Evolutionary conservation across 2,113 vertebrate genomes (phyloP).

Genomic region (Martes martes): DNA sequence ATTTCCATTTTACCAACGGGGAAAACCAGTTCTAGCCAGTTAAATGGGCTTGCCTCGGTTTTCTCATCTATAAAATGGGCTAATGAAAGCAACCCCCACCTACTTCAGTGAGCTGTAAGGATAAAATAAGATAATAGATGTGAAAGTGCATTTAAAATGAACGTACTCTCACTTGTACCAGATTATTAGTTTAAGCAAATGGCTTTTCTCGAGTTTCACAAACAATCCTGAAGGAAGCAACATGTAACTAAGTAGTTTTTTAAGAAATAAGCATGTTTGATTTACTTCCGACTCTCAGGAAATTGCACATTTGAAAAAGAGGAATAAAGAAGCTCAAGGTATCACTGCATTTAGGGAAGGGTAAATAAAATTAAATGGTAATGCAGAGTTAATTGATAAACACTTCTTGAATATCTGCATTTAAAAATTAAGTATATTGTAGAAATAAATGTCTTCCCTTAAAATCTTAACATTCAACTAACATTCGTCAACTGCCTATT

Average conservation of each 20-base stretch:
- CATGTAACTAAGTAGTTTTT: neutral
- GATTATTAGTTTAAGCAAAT: conserved; percentile 21
- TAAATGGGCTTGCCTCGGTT: conserved; percentile 36
- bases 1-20: neutral
- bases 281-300: neutral
- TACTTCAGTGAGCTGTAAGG: neutral
- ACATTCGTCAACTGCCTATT: neutral
- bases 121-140: conserved; percentile 27
- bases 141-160: conserved; percentile 37
- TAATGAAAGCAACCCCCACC: conserved; percentile 52
- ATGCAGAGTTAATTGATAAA: neutral
- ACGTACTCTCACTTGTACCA: neutral
- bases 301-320: neutral
- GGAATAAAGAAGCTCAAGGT: neutral
- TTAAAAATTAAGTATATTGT: neutral
- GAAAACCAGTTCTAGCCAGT: conserved; percentile 41
- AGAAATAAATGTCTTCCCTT: neutral
- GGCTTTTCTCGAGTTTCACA: conserved; percentile 24
- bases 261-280: neutral
- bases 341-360: neutral
- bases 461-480: neutral
- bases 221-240: conserved; percentile 4
- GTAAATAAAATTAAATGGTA: neutral
- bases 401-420: neutral
- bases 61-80: conserved; percentile 51